phyloP scores from a whole-genome alignment of 2,888 invertebrate genomes.

The Stenichneumon culpator region DNA sequence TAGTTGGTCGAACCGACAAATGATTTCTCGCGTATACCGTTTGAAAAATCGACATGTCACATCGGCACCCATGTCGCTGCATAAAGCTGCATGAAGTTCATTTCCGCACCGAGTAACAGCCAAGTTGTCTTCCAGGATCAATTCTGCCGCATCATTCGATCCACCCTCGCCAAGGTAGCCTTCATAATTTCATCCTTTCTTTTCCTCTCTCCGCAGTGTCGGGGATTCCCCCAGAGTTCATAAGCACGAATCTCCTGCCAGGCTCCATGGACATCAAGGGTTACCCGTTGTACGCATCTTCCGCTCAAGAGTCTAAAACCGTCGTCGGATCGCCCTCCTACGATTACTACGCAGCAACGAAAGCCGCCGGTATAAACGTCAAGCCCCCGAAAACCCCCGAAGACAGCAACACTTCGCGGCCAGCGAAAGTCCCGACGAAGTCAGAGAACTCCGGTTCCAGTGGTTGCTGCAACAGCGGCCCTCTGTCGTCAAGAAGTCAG shows the following conservation, averaged over 20 bases:
- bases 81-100: too few relatives aligned
- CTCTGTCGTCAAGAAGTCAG: conserved; percentile 79
- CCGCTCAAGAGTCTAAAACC: conserved; percentile 81
- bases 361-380: conserved; percentile 82
- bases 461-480: conserved; percentile 84
- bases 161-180: too few relatives aligned
- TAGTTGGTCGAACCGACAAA: too few relatives aligned
- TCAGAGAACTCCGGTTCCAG: conserved; percentile 82
- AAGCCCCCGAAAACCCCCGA: conserved; percentile 87
- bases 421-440: conserved; percentile 78
- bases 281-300: conserved; percentile 80
- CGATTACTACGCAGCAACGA: conserved; percentile 81
- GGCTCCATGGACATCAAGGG: conserved; percentile 82
- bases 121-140: too few relatives aligned
- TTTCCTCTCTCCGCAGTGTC: conserved; percentile 76
- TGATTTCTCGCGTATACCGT: too few relatives aligned
- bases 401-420: conserved; percentile 77
- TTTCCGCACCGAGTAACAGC: too few relatives aligned
- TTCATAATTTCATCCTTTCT: too few relatives aligned
- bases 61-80: too few relatives aligned
- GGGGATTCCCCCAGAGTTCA: conserved; percentile 83
- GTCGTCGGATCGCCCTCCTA: conserved; percentile 81
- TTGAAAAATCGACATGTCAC: too few relatives aligned
- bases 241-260: conserved; percentile 82
- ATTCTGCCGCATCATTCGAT: too few relatives aligned